A percentile compares a stretch with the other conserved stretches of the same genome.
These are phyloP conservation scores for Drosophila equinoxialis DNA, from an alignment of 1,140 invertebrate species.

Conservation along the genomic window DNA sequence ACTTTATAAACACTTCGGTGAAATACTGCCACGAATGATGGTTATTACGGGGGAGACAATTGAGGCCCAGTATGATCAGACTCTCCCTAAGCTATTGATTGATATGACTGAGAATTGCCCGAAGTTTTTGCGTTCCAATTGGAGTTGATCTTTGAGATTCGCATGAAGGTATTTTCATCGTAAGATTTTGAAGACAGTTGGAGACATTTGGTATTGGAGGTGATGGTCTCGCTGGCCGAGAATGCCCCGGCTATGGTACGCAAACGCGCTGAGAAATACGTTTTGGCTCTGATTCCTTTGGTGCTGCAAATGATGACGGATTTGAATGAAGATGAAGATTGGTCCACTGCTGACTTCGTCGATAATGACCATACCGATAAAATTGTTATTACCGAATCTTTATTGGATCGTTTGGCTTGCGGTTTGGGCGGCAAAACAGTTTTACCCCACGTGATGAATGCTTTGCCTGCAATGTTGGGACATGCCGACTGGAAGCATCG, in stretches of 20 bases:
- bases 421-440: slow-evolving; percentile 97
- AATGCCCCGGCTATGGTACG: slow-evolving; percentile 97
- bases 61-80: slow-evolving; percentile 93
- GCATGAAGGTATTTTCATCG: slow-evolving; percentile 93
- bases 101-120: slow-evolving; percentile 97
- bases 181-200: slow-evolving; percentile 91
- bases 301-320: slow-evolving; percentile 98
- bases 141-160: slow-evolving; percentile 94
- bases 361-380: slow-evolving; percentile 95
- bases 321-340: slow-evolving; percentile 89
- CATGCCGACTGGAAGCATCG: slow-evolving; percentile 93
- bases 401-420: slow-evolving; percentile 97
- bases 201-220: slow-evolving; percentile 96
- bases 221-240: slow-evolving; percentile 97
- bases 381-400: slow-evolving; percentile 97
- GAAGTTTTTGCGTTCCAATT: slow-evolving; percentile 95
- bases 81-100: slow-evolving; percentile 94
- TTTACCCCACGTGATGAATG: slow-evolving; percentile 93
- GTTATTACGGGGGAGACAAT: slow-evolving; percentile 87
- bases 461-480: slow-evolving; percentile 94
- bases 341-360: slow-evolving; percentile 91
- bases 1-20: slow-evolving; percentile 94
- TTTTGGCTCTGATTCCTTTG: slow-evolving; percentile 90
- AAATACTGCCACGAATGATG: slow-evolving; percentile 91
- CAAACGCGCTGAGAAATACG: slow-evolving; percentile 92